phyloP scores from a whole-genome alignment of 2,888 invertebrate species.

The Gerris lacustris region DNA sequence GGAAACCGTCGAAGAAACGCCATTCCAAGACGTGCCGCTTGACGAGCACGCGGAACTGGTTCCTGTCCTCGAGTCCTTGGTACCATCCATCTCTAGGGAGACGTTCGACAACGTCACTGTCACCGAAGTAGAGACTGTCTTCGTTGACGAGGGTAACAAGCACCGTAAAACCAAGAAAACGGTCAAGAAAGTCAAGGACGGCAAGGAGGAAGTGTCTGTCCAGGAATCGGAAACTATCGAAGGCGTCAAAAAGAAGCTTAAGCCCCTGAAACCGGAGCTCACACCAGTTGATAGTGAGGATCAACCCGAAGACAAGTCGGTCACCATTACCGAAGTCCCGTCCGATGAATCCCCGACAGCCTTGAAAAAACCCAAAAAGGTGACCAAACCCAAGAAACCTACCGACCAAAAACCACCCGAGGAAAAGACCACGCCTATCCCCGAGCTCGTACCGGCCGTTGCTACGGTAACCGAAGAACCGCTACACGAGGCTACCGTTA shows the following conservation, averaged over 20 bases:
- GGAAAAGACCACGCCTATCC: background rate
- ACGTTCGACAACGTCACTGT: constrained; percentile 18
- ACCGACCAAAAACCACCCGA: background rate
- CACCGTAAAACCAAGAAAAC: background rate
- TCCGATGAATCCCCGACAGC: background rate
- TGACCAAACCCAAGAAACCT: background rate
- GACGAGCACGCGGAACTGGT: constrained; percentile 13
- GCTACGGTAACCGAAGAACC: constrained; percentile 18
- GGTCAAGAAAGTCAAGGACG: constrained; percentile 21
- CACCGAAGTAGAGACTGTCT: constrained; percentile 14
- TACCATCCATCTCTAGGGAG: constrained; percentile 8
- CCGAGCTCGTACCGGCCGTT: constrained; percentile 11
- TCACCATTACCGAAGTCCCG: background rate
- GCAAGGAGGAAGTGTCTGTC: constrained; percentile 22
- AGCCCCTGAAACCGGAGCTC: constrained; percentile 11
- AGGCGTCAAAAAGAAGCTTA: background rate
- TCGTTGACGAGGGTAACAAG: background rate
- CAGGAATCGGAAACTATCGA: constrained; percentile 20
- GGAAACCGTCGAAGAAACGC: constrained; percentile 5
- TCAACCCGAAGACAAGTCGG: background rate
- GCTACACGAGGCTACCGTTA: constrained; percentile 25
- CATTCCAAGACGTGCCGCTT: constrained; percentile 8
- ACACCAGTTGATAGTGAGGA: constrained; percentile 8
- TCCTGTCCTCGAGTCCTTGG: constrained; percentile 15
- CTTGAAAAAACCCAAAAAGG: background rate